phyloP scores from a whole-genome alignment of 2,888 invertebrate species.

The Cynaeus angustus region DNA sequence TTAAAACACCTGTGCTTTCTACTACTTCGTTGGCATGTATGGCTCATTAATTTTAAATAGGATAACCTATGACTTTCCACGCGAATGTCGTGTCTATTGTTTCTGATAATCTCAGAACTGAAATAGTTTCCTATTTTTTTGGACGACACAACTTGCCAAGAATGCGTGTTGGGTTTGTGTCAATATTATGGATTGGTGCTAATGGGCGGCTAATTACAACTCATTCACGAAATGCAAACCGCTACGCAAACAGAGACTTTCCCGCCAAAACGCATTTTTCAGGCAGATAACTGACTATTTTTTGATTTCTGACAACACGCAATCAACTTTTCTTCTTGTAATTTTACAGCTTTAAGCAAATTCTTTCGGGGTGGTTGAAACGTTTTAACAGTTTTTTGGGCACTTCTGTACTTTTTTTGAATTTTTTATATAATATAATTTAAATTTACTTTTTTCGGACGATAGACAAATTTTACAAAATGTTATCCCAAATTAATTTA shows the following conservation, averaged over 20 bases:
- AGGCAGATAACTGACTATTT: background rate
- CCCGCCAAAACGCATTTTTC: constrained; percentile 2
- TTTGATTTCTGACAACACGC: too few relatives aligned
- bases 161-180: constrained; percentile 5
- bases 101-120: background rate
- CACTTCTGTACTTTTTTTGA: too few relatives aligned
- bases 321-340: too few relatives aligned
- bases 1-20: constrained; percentile 37
- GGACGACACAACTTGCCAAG: constrained; percentile 16
- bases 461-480: too few relatives aligned
- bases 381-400: too few relatives aligned
- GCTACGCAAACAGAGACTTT: background rate
- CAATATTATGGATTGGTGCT: constrained; percentile 11
- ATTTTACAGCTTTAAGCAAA: too few relatives aligned
- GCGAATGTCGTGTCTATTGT: constrained; percentile 38
- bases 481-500: too few relatives aligned
- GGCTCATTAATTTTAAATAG: constrained; percentile 22
- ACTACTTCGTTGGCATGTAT: constrained; percentile 12
- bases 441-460: too few relatives aligned
- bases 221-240: constrained; percentile 18
- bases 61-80: constrained; percentile 50
- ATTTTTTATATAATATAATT: too few relatives aligned
- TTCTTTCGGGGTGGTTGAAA: too few relatives aligned
- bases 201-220: constrained; percentile 12
- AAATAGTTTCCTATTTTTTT: constrained; percentile 4